Percentiles rank a stretch among this genome's conserved stretches.
Conservation (phyloP, 2,888 invertebrate genomes). For the Nycteola revayana region DNA sequence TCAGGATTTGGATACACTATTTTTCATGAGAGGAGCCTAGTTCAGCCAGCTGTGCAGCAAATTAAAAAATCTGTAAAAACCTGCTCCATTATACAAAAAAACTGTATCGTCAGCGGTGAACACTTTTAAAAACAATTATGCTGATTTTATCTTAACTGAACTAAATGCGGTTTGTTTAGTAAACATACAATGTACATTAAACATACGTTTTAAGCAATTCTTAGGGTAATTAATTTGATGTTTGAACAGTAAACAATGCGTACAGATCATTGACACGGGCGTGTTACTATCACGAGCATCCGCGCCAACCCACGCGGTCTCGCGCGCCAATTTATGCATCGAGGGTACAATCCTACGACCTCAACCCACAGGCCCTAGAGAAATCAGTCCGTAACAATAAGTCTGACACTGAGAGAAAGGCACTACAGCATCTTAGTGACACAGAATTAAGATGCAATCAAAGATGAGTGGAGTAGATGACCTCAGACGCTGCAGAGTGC, state of each 20-base stretch:
- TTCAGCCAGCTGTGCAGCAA: too few relatives aligned
- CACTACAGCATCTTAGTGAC: conserved; percentile 5
- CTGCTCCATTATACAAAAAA: too few relatives aligned
- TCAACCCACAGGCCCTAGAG: conserved; percentile 49
- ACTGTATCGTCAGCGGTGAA: too few relatives aligned
- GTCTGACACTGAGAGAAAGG: conserved; percentile 22
- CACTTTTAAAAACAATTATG: conserved; percentile 44
- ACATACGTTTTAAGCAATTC: conserved; percentile 12
- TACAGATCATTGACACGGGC: conserved; percentile 59
- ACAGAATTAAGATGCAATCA: conserved; percentile 12
- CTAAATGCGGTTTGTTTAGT: conserved; percentile 4
- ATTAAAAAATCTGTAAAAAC: too few relatives aligned
- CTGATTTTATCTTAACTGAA: too few relatives aligned
- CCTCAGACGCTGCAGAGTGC: conserved; percentile 46
- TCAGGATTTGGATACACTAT: too few relatives aligned
- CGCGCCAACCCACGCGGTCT: conserved; percentile 62
- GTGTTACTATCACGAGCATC: conserved; percentile 61
- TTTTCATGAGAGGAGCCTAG: too few relatives aligned
- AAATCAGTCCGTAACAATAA: conserved; percentile 24
- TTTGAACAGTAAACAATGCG: conserved; percentile 31
- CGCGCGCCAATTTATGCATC: conserved; percentile 60
- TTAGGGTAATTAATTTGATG: conserved; percentile 32
- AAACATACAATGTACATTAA: conserved; percentile 19
- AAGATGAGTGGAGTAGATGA: conserved; percentile 38
- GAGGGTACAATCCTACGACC: conserved; percentile 50